Evolutionary conservation across 2,888 invertebrate species (phyloP), one percentile per base, ranked within the genome.

Genomic region (Laspeyria flexula): DNA sequence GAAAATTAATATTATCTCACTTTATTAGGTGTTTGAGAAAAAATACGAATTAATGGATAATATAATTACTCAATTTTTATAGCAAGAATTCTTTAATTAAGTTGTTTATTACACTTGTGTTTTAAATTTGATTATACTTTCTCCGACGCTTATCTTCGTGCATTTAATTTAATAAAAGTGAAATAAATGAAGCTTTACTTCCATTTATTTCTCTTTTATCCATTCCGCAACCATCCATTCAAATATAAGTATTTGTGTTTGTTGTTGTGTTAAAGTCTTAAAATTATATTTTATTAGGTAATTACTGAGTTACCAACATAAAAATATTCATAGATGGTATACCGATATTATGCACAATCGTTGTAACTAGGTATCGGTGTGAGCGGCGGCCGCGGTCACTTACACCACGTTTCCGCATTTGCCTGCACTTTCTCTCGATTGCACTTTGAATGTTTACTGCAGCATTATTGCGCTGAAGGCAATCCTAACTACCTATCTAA

Each of bases 391-490:
- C 54, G 60, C 45, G 65, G 48, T 53, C 43, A 47, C 46, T 38
- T 44, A 40, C 29, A 39, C 30, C 33, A 52, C 60, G 43, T 77
- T 83, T 82, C 82, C 81, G 81, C 78, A 65, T 79, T 75, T 62
- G 62, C 63, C 56, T 72, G 75, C 79, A 85, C 85, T 85, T 85
- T 85, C 84, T 75, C 72, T 73, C 75, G 69, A 65, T 58, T 77
- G 78, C 80, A 73, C 74, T 76, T 64, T 66, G 72, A 71, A 70
- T 73, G 72, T 69, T 67, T 54, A 67, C 56, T 64, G 63, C 75
- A 65, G 64, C 67, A 71, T 74, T 72, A 74, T 63, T 61, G 71
- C 62, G 57, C 71, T 58, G 61, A 48, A 75, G 71, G 72, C 71
- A 77, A 71, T 65, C 60, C 52, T 48, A 34, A 51, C 58, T 48